These are phyloP conservation scores for Uromys caudimaculatus DNA, from an alignment of 2,797 vertebrate genomes.

Conservation along the genomic window DNA sequence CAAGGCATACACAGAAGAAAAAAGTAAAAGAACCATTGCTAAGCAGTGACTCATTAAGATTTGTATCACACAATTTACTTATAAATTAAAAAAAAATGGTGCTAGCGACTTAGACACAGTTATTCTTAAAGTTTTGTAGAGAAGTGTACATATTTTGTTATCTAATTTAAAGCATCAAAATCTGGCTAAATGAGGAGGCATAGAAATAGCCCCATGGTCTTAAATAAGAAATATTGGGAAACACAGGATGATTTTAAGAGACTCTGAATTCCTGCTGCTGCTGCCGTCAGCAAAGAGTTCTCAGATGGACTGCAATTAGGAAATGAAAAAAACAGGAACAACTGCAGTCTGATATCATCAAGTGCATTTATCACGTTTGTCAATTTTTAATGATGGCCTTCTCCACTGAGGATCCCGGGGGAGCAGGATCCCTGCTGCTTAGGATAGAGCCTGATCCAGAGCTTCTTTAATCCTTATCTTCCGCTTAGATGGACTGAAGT, in stretches of 20 bases:
- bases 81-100: too few relatives aligned
- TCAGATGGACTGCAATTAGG: background rate
- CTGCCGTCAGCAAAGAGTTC: background rate
- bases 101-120: background rate
- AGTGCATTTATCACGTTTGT: background rate
- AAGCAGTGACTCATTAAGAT: background rate
- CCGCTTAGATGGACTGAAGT: background rate
- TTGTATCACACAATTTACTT: background rate
- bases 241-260: background rate
- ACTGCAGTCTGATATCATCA: background rate
- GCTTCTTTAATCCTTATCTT: background rate
- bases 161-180: constrained; percentile 29
- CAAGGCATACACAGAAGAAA: background rate
- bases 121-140: constrained; percentile 5
- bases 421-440: background rate
- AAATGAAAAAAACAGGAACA: background rate
- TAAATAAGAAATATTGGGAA: constrained; percentile 30
- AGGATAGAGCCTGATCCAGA: background rate
- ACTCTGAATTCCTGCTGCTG: background rate
- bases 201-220: constrained; percentile 7
- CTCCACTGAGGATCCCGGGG: background rate
- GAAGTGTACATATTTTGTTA: background rate
- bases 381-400: constrained; percentile 27
- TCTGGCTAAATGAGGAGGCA: background rate
- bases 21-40: background rate